Evolutionary conservation across 2,888 invertebrate species (phyloP), one percentile per base, ranked within the genome.

Genomic region (Drosophila ezoana): DNA sequence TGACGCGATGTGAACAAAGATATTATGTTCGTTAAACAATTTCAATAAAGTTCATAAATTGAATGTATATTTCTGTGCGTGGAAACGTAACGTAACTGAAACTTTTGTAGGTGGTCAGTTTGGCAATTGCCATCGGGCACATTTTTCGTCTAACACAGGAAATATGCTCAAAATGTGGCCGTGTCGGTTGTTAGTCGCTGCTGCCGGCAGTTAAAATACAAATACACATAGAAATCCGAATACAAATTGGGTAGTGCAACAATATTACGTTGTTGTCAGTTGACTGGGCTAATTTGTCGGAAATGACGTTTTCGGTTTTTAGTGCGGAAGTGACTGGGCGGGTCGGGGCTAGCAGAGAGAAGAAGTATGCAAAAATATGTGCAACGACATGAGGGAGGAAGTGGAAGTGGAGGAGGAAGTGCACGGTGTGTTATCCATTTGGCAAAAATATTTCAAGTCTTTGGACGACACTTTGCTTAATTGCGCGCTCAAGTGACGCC

Each of bases 251-350:
- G 18, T 38, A 43, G 58, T 43, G 28, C 52, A 48, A 51, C 75
- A 78, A 85, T 67, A 83, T 61, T 63, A 56, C 58, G 81, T 68
- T 77, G 80, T 71, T 77, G 85, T 74, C 78, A 78, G 87, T 89
- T 81, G 81, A 87, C 85, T 87, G 81, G 68, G 81, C 87, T 82
- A 87, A 82, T 82, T 82, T 82, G 85, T 89, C 89, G 89, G 89
- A 89, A 82, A 82, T 89, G 58, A 89, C 79, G 69, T 89, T 89
- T 82, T 81, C 43, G 85, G 76, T 66, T 72, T 74, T 78, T 38
- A 62, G 33, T 79, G 40, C 87, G 81, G 89, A 82, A 68, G 85
- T 65, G 64, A 63, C 23, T 52, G 58, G 45, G 35, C 45, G 28
- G 0, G 2, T 28, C 18, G 28, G 28, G 28, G 28, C 28, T 8